These are phyloP conservation scores for Prinia subflava DNA, from an alignment of 2,113 vertebrate genomes.

Conservation along the genomic window DNA sequence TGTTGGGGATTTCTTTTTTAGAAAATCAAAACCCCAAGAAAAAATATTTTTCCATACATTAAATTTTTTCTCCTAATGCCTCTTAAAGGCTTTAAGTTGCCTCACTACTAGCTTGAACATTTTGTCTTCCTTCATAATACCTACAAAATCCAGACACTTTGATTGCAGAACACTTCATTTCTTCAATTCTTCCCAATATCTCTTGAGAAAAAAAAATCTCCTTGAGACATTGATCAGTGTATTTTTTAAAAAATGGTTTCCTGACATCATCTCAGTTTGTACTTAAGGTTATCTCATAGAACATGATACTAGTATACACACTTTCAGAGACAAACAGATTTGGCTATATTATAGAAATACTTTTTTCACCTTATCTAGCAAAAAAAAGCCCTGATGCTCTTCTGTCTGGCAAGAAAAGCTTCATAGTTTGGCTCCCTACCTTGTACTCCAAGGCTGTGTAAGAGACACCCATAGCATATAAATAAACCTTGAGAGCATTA, in stretches of 20 bases:
- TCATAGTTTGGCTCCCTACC: background rate
- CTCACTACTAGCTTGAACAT: background rate
- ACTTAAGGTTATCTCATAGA: background rate
- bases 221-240: background rate
- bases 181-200: background rate
- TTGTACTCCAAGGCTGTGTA: background rate
- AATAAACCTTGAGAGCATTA: background rate
- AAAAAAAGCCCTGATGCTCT: background rate
- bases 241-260: background rate
- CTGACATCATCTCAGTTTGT: background rate
- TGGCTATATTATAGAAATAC: background rate
- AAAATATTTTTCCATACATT: background rate
- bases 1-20: background rate
- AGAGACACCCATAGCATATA: background rate
- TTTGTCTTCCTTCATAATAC: background rate
- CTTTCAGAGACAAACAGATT: background rate
- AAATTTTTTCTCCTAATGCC: background rate
- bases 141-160: background rate
- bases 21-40: background rate
- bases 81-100: background rate
- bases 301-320: background rate
- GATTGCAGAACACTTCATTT: background rate
- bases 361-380: background rate
- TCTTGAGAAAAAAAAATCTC: background rate
- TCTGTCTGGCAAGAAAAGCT: background rate